Conservation (phyloP, 64 coral and sea anemone species). For the Pocillopora damicornis region DNA sequence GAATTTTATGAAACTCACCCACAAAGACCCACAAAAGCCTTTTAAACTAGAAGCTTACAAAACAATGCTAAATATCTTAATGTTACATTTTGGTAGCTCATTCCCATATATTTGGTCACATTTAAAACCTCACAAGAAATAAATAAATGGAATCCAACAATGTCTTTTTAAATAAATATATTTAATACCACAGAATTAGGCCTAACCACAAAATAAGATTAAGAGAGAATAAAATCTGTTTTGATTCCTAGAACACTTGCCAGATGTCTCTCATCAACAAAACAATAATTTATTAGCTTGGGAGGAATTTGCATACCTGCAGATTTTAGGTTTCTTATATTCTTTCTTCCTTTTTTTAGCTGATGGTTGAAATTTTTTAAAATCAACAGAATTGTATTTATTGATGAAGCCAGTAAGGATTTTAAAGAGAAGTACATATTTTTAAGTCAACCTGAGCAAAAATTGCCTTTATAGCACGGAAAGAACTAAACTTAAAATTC, state of each 20-base stretch:
- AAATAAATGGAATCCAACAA: too few species aligned
- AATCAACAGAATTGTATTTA: neutral
- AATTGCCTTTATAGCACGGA: too few species aligned
- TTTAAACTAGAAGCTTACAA: too few species aligned
- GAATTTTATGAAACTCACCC: too few species aligned
- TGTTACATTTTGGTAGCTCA: too few species aligned
- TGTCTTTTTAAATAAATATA: neutral
- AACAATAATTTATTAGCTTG: neutral
- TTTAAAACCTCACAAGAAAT: neutral
- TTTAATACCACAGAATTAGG: neutral
- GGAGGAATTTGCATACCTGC: neutral
- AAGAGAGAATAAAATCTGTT: constrained; percentile 16
- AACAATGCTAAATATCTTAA: too few species aligned
- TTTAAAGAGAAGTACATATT: neutral
- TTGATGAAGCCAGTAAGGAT: neutral
- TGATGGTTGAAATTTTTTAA: neutral
- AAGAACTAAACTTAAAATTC: too few species aligned
- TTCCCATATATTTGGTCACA: too few species aligned
- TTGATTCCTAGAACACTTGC: neutral
- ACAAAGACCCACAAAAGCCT: too few species aligned
- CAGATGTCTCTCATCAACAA: neutral
- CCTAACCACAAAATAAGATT: neutral
- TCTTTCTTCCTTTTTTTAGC: neutral
- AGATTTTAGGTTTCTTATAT: constrained; percentile 3
- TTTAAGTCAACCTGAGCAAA: neutral